A percentile compares a stretch with the other conserved stretches of the same genome.
Conservation (phyloP, 2,113 vertebrate species). For the Burhinus oedicnemus region DNA sequence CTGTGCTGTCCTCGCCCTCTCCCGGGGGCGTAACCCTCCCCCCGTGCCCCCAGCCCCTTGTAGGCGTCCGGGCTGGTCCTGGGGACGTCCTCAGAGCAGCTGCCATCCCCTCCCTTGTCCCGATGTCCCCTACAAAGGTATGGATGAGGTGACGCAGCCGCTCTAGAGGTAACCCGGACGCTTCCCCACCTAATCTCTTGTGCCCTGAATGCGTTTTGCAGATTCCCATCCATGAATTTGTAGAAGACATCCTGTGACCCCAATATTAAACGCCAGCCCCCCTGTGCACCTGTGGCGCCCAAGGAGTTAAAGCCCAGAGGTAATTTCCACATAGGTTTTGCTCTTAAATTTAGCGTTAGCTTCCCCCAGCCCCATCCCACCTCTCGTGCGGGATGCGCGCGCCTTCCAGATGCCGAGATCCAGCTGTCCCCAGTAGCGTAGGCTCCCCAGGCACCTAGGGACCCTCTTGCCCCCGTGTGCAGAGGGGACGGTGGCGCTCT, state of each 20-base stretch:
- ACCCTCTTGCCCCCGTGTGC: background rate
- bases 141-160: slow-evolving; percentile 18
- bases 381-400: rapidly evolving
- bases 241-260: slow-evolving; percentile 77
- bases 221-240: slow-evolving; percentile 80
- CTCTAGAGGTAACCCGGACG: background rate
- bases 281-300: slow-evolving; percentile 56
- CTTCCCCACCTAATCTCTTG: slow-evolving; percentile 72
- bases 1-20: background rate
- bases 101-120: background rate
- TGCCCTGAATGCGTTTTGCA: slow-evolving; percentile 82
- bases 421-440: rapidly evolving
- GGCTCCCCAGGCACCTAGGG: background rate
- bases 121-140: background rate
- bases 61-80: background rate
- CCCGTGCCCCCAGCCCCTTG: background rate
- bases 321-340: slow-evolving; percentile 41
- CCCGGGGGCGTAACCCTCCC: background rate
- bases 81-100: background rate
- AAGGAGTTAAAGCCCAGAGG: slow-evolving; percentile 70
- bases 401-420: background rate
- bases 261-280: slow-evolving; percentile 55
- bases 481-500: background rate
- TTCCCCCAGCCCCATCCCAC: background rate
- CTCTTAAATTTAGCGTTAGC: background rate